Base-by-base conservation (phyloP, 2,888 invertebrate species). In the Drosophila glabriapex region DNA sequence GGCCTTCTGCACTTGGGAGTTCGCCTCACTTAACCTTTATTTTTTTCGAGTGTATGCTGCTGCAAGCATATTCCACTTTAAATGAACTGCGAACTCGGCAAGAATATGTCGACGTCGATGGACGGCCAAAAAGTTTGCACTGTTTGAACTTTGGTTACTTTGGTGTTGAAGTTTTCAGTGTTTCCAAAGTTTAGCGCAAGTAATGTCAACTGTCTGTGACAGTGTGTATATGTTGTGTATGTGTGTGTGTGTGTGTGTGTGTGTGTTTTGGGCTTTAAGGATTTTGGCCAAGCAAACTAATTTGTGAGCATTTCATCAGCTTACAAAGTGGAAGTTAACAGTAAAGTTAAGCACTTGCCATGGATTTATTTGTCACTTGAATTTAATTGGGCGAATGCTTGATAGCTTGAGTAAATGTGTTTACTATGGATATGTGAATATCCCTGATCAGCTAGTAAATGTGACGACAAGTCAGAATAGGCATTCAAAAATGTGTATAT, bases 1-100 rank as follows among this genome's bases (percentile, higher is more conserved):
- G 79, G 55, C 73, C 65, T 70, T 59, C 28, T 77, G 79, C 77
- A 70, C 78, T 80, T 60, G 50, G 64, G 60, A 83, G 85, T 81
- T 85, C 89, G 85, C 81, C 73, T 88, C 85, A 83, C 83, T 85
- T 85, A 88, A 85, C 89, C 85, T 85, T 72, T 73, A n/a, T 22
- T 12, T 41, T n/a, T 41, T 31, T 31, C 14, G 28, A 37, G 37
- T 73, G 63, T 75, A 35, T 55, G 41, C 31, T 25, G 53, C 55
- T 29, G 53, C 59, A 29, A 56, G 52, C 56, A 55, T 62, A 61
- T 71, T 37, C 37, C 49, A 37, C 31, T n/a, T 19, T 39, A 33
- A 19, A 41, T 64, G n/a, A 37, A 14, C 67, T 55, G 49, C 58
- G 58, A 52, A 41, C 55, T 65, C 39, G 43, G 29, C 56, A 58